These are phyloP conservation scores for Cephus spinipes DNA, from an alignment of 2,888 invertebrate genomes.

Conservation along the genomic window DNA sequence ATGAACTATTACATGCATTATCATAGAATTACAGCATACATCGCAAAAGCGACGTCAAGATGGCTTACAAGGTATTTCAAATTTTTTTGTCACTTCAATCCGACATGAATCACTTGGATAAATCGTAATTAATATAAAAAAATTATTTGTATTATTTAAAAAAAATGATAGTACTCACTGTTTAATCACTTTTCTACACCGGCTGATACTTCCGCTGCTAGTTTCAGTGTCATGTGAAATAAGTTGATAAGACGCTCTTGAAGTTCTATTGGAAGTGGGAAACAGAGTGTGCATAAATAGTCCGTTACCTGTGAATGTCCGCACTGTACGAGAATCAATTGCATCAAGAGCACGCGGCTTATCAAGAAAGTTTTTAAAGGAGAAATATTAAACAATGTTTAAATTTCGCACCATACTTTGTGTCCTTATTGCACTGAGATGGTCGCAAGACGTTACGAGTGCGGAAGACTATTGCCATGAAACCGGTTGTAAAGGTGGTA, in stretches of 20 bases:
- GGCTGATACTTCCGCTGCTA: no score
- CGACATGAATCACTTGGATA: no score
- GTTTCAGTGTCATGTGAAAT: neutral
- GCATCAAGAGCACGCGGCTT: neutral
- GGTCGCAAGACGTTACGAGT: neutral
- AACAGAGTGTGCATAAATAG: neutral
- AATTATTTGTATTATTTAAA: no score
- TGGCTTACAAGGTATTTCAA: no score
- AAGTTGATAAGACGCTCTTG: neutral
- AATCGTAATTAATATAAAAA: no score
- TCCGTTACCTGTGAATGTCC: neutral
- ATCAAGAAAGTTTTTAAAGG: neutral
- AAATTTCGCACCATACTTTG: neutral
- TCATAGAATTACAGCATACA: no score
- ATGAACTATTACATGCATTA: no score
- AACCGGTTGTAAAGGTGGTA: neutral
- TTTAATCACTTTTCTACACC: no score
- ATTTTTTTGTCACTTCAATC: no score
- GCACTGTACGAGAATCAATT: neutral
- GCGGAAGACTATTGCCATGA: neutral
- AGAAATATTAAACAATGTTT: neutral
- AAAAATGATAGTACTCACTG: no score
- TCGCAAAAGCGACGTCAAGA: no score
- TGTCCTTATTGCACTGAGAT: neutral
- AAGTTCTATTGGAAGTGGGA: neutral